A percentile compares a stretch with the other conserved stretches of the same genome.
These are phyloP conservation scores for Spea bombifrons DNA, from an alignment of 2,113 vertebrate species.

Conservation along the genomic window DNA sequence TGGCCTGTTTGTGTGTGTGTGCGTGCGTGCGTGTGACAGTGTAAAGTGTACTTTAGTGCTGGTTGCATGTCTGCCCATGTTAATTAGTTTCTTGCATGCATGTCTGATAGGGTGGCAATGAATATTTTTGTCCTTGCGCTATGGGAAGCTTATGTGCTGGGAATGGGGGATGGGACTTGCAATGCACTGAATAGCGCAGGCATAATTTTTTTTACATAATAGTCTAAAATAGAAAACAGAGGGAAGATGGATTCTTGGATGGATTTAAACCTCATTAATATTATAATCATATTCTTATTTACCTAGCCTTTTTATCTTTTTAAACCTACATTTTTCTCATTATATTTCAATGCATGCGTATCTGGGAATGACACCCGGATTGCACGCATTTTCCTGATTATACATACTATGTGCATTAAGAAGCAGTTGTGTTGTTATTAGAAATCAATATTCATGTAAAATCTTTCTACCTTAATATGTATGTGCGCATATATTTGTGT, in stretches of 20 bases:
- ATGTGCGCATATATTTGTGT: too few relatives aligned
- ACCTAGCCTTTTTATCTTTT: background rate
- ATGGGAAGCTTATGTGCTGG: slow-evolving; percentile 60
- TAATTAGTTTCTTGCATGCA: slow-evolving; percentile 81
- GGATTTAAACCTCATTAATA: background rate
- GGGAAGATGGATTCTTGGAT: background rate
- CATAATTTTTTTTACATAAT: slow-evolving; percentile 26
- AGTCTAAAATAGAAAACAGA: background rate
- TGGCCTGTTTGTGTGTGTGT: slow-evolving; percentile 73
- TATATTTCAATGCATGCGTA: too few relatives aligned
- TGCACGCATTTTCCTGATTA: too few relatives aligned
- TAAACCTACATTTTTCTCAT: background rate
- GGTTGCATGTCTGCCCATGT: slow-evolving; percentile 75
- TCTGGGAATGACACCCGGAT: too few relatives aligned
- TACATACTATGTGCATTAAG: too few relatives aligned
- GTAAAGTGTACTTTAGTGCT: slow-evolving; percentile 72
- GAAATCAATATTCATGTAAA: too few relatives aligned
- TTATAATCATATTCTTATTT: background rate
- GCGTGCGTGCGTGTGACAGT: slow-evolving; percentile 58
- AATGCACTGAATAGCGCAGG: slow-evolving; percentile 52
- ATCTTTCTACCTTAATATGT: too few relatives aligned
- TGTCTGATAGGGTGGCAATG: slow-evolving; percentile 77
- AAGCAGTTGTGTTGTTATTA: too few relatives aligned
- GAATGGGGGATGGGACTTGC: slow-evolving; percentile 49
- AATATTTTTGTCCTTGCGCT: slow-evolving; percentile 67